Evolutionary conservation across 2,888 invertebrate genomes (phyloP).

Genomic region (Caenorhabditis sp.): DNA sequence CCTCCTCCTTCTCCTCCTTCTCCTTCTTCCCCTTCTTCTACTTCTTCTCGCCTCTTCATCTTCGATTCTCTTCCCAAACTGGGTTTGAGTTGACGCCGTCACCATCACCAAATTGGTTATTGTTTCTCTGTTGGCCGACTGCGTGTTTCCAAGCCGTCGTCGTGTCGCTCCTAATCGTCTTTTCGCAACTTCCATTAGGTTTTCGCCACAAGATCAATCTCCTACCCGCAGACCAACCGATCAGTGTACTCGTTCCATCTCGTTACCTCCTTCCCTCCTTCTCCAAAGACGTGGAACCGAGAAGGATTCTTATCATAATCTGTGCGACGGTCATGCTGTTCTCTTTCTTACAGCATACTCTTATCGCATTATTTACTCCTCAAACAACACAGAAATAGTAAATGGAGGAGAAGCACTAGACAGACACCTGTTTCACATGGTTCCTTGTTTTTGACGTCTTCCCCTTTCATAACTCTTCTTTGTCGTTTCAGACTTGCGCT

Average conservation of each 20-base stretch:
- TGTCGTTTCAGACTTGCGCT: neutral
- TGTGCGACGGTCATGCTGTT: constrained; percentile 21
- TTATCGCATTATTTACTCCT: constrained; percentile 17
- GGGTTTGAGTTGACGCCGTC: constrained; percentile 62
- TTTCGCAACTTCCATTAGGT: constrained; percentile 58
- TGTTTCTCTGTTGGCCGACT: constrained; percentile 39
- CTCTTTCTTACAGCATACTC: constrained; percentile 16
- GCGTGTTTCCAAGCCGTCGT: neutral
- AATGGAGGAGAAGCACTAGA: too few relatives aligned
- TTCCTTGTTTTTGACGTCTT: neutral
- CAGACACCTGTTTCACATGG: neutral
- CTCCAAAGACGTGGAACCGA: constrained; percentile 4
- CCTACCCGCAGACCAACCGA: constrained; percentile 22
- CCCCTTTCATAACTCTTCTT: constrained; percentile 1
- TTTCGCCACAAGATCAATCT: constrained; percentile 21
- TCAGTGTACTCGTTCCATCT: constrained; percentile 27
- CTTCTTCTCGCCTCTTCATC: constrained; percentile 47
- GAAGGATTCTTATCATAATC: constrained; percentile 28
- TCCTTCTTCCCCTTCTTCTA: constrained; percentile 6
- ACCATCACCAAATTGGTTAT: constrained; percentile 64
- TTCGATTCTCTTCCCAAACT: constrained; percentile 32
- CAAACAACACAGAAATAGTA: neutral
- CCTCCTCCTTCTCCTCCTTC: constrained; percentile 17
- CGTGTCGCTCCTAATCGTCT: constrained; percentile 61
- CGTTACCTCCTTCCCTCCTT: neutral